Conservation (phyloP, 2,888 invertebrate species). For the Cosmia pyralina region DNA sequence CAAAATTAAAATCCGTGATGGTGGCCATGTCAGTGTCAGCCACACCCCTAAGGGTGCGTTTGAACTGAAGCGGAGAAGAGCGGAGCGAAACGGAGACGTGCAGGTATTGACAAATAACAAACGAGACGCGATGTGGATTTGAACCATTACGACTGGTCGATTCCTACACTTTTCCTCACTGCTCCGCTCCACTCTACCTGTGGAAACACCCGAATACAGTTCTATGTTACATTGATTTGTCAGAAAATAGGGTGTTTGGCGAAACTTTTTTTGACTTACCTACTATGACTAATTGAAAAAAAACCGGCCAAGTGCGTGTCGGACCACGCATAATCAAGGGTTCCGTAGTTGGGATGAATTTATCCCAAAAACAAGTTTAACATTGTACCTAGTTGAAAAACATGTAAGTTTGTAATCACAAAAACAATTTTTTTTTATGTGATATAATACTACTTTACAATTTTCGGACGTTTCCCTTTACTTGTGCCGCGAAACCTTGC, state of each 20-base stretch:
- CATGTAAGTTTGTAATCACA: too few species aligned
- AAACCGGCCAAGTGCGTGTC: too few species aligned
- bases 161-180: not conserved
- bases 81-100: not conserved
- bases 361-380: too few species aligned
- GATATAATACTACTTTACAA: too few species aligned
- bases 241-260: conserved; percentile 17
- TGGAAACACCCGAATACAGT: not conserved
- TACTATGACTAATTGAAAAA: not conserved
- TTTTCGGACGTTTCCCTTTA: too few species aligned
- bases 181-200: not conserved
- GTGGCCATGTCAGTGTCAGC: too few species aligned
- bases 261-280: not conserved
- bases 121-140: not conserved
- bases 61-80: not conserved
- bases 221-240: conserved; percentile 2
- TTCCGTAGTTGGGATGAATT: too few species aligned
- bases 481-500: too few species aligned
- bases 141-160: not conserved
- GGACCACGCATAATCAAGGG: too few species aligned
- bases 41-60: conserved; percentile 1
- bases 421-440: too few species aligned
- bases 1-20: too few species aligned
- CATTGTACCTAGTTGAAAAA: too few species aligned
- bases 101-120: not conserved